These are phyloP conservation scores for Panulirus ornatus DNA, from an alignment of 1,140 invertebrate species.

Conservation along the genomic window DNA sequence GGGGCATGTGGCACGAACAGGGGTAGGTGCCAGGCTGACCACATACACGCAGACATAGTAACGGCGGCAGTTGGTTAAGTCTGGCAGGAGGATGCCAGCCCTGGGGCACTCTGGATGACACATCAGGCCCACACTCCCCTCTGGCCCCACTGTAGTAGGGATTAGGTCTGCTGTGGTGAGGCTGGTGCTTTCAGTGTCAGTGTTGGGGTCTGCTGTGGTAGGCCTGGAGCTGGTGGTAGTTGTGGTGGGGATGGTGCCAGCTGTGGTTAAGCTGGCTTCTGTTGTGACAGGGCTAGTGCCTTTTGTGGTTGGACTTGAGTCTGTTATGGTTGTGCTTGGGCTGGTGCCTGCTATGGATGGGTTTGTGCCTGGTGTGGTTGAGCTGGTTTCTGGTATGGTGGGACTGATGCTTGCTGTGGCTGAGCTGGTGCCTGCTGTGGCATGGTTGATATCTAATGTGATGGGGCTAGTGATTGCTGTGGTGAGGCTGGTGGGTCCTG, in stretches of 20 bases:
- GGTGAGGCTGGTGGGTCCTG: background rate
- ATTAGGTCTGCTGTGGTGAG: background rate
- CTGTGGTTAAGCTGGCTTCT: background rate
- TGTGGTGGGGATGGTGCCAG: background rate
- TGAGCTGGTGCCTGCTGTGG: background rate
- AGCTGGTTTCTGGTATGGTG: background rate
- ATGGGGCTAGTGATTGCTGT: background rate
- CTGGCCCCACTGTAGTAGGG: background rate
- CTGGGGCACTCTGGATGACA: constrained; percentile 24
- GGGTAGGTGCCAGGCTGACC: constrained; percentile 36
- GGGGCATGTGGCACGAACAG: constrained; percentile 42
- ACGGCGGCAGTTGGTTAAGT: constrained; percentile 38
- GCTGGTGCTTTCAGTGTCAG: background rate
- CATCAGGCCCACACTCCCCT: background rate
- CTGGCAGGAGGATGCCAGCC: constrained; percentile 19
- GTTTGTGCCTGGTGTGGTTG: background rate
- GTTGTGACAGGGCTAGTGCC: background rate
- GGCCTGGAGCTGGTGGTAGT: background rate
- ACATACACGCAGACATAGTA: constrained; percentile 51
- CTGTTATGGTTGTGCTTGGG: background rate
- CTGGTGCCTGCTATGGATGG: background rate
- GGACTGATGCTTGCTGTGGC: background rate
- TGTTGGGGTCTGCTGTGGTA: background rate
- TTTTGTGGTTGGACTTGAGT: background rate
- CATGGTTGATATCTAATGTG: background rate